A percentile compares a stretch with the other conserved stretches of the same genome.
Evolutionary conservation across 2,113 vertebrate species (phyloP).

Genomic region (Mus pahari): DNA sequence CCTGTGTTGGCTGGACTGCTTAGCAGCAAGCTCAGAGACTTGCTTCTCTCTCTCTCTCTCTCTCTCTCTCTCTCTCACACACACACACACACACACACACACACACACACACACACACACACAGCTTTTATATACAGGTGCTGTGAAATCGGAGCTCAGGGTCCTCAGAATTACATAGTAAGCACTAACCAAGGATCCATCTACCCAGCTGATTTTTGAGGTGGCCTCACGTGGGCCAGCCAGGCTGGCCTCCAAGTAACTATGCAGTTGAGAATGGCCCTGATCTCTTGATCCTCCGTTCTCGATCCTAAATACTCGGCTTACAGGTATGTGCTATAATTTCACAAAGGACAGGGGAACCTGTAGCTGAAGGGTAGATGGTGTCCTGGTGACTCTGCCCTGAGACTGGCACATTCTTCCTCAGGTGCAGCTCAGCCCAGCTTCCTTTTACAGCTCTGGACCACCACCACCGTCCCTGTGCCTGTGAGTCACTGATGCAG

Average conservation of each 20-base stretch:
- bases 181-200: neutral
- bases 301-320: neutral
- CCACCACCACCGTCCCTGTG: neutral
- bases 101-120: neutral
- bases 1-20: neutral
- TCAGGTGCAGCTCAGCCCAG: neutral
- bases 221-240: neutral
- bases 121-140: neutral
- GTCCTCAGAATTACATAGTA: neutral
- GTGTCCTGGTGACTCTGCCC: neutral
- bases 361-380: neutral
- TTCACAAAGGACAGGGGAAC: neutral
- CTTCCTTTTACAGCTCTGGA: neutral
- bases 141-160: neutral
- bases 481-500: neutral
- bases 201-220: neutral
- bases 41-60: neutral
- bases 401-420: no score
- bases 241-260: neutral
- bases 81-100: neutral
- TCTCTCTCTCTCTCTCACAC: neutral
- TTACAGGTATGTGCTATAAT: neutral
- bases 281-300: neutral
- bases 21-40: neutral
- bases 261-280: neutral